Conservation (phyloP, 2,797 vertebrate species). For the Kryptolebias ocellatus region DNA sequence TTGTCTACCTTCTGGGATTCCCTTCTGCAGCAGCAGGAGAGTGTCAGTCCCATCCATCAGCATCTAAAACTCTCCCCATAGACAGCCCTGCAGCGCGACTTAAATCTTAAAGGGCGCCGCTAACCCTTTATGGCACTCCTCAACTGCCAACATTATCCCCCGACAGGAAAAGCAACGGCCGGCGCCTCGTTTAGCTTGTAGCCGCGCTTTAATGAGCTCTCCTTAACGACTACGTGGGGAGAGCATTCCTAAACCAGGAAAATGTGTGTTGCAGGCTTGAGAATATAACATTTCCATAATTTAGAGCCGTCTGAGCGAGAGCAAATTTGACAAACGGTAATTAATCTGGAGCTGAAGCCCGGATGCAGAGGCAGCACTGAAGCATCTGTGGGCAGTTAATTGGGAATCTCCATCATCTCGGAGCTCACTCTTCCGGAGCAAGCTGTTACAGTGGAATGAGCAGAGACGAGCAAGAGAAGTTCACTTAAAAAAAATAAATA, state of each 20-base stretch:
- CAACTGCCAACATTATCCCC: conserved; percentile 32
- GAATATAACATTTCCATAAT: conserved; percentile 30
- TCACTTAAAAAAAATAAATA: too few relatives aligned
- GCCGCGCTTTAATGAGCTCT: conserved; percentile 50
- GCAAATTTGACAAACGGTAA: conserved; percentile 70
- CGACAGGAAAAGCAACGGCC: conserved; percentile 43
- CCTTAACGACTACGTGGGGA: conserved; percentile 42
- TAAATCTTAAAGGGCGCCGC: conserved; percentile 26
- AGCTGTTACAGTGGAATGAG: conserved; percentile 19
- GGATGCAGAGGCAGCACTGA: conserved; percentile 46
- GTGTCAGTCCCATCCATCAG: conserved; percentile 46
- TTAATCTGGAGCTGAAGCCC: conserved; percentile 62
- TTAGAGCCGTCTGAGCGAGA: conserved; percentile 64
- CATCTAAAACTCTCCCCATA: conserved; percentile 25
- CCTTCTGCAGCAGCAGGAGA: conserved; percentile 3
- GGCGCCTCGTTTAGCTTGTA: conserved; percentile 39
- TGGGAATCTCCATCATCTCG: conserved; percentile 66
- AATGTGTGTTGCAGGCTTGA: conserved; percentile 42
- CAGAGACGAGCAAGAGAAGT: conserved; percentile 4
- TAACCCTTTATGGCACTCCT: conserved; percentile 35
- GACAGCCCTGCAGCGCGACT: conserved; percentile 32
- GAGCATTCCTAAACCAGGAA: conserved; percentile 6
- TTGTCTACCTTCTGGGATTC: conserved; percentile 43
- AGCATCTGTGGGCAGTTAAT: conserved; percentile 62
- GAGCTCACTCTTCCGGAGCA: conserved; percentile 47